Conservation (phyloP, 2,888 invertebrate species). For the Habrosyne pyritoides region DNA sequence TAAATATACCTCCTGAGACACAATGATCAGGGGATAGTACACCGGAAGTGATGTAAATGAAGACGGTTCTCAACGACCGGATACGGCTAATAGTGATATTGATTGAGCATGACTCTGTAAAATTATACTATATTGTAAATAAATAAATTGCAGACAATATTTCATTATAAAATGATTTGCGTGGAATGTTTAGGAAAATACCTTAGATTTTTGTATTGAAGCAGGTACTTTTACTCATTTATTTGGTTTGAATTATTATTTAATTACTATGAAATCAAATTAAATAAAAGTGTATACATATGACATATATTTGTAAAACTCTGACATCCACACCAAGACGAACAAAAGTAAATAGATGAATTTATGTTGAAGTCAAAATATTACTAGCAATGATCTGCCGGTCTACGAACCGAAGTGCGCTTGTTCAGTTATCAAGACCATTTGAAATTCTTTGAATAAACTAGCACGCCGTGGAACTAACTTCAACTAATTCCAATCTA, state of each 20-base stretch:
- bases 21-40: constrained; percentile 6
- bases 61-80: constrained; percentile 40
- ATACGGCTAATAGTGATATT: constrained; percentile 43
- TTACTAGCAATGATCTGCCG: too few species aligned
- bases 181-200: too few species aligned
- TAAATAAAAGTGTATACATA: too few species aligned
- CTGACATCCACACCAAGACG: too few species aligned
- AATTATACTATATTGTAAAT: constrained; percentile 11
- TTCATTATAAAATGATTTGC: neutral
- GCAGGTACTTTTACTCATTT: too few species aligned
- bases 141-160: constrained; percentile 9
- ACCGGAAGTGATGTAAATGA: constrained; percentile 41
- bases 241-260: too few species aligned
- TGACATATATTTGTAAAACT: too few species aligned
- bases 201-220: too few species aligned
- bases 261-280: too few species aligned
- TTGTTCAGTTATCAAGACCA: too few species aligned
- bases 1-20: neutral
- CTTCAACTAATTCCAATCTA: neutral
- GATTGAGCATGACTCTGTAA: constrained; percentile 23
- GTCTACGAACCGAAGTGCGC: too few species aligned
- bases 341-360: too few species aligned
- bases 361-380: neutral
- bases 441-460: neutral
- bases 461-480: neutral